Percentiles rank a stretch among this genome's conserved stretches.
phyloP scores from a whole-genome alignment of 1,140 invertebrate species.

The Drosophila bocqueti region DNA sequence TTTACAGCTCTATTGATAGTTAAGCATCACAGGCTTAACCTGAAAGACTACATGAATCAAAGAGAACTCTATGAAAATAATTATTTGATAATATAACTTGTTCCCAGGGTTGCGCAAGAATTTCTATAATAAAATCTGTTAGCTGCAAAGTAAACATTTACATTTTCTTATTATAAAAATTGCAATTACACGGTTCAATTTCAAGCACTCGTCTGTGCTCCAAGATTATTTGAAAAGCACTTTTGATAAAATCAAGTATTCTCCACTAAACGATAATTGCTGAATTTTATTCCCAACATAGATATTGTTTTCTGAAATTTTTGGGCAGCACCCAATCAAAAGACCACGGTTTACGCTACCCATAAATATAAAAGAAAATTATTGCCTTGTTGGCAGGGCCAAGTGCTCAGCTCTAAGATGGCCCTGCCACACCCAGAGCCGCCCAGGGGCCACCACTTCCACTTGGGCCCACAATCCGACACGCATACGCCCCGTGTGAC shows the following conservation, averaged over 20 bases:
- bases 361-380: constrained; percentile 32
- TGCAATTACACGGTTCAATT: too few species aligned
- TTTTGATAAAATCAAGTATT: neutral
- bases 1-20: neutral
- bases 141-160: too few species aligned
- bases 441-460: constrained; percentile 2
- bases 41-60: neutral
- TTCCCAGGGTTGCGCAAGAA: too few species aligned
- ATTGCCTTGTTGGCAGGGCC: constrained; percentile 21
- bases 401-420: constrained; percentile 40
- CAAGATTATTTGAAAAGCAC: too few species aligned
- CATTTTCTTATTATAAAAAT: too few species aligned
- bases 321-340: constrained; percentile 1
- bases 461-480: constrained; percentile 29
- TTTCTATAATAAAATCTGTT: too few species aligned
- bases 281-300: neutral
- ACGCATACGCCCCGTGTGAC: constrained; percentile 69
- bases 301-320: neutral
- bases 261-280: neutral
- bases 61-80: neutral
- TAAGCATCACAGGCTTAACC: neutral
- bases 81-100: too few species aligned
- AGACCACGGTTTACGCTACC: neutral
- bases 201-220: too few species aligned
- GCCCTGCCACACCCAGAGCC: constrained; percentile 22